Evolutionary conservation across 1,140 invertebrate species (phyloP), one percentile per base, ranked within the genome.

Genomic region (Aphelinus atriplicis): DNA sequence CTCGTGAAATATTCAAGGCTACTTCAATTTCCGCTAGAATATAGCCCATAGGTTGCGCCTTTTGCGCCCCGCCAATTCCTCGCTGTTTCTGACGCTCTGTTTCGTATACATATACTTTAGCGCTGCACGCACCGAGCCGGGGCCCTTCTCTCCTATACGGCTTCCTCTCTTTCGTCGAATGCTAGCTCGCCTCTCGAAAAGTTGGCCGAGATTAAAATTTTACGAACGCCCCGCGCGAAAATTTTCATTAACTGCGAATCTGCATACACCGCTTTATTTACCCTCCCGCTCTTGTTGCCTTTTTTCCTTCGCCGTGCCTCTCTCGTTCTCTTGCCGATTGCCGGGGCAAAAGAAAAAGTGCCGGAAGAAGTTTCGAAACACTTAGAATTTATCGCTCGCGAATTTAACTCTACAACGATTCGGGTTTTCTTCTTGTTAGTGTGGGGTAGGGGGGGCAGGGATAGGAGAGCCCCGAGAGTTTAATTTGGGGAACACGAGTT

Each of bases 221-320:
- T 47, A 70, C 42, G 4, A 48, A 45, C 46, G 43, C 42, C 51
- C 46, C 6, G 57, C n/a, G 47, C 48, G 67, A 61, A 70, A 60
- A 61, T 61, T 70, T 70, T 70, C 57, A 70, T 70, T 70, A 70
- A 70, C 67, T 47, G 57, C 67, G 57, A 70, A 61, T 70, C 57
- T 70, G 48, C 57, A 70, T 61, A 7, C 43, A 68, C 26, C 67
- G 57, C 61, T 61, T 61, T 70, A 50, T 70, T 60, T 70, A 70
- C 57, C 9, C 65, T 60, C 51, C 6, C 67, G n/a, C 56, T 3
- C 43, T 46, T 3, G 4, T 26, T 9, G 7, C 5, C 42, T 26
- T 60, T 43, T 26, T 60, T 60, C 45, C 58, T 60, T 60, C 58
- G 42, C n/a, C 9, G 42, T 26, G 58, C 58, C 6, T 48, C 46